These are phyloP conservation scores for Athalia rosae DNA, from an alignment of 2,888 invertebrate species.

Conservation along the genomic window DNA sequence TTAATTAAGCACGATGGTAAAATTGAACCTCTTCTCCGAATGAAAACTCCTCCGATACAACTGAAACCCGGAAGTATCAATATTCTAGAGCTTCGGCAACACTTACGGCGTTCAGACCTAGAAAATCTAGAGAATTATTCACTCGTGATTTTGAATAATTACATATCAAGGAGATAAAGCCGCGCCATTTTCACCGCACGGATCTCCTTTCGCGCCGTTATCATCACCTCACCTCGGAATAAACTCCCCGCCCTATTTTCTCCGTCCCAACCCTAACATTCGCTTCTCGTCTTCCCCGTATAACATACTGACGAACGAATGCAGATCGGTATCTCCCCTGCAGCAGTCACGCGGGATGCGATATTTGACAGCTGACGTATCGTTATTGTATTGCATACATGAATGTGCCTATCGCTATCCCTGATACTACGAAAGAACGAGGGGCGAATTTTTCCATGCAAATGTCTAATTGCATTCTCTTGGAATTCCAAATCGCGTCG, in stretches of 20 bases:
- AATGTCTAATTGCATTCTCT: no score
- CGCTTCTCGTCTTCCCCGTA: neutral
- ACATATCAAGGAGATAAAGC: no score
- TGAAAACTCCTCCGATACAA: neutral
- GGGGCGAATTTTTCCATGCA: no score
- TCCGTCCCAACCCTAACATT: neutral
- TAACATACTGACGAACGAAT: slow-evolving; percentile 22
- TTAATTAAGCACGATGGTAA: slow-evolving; percentile 16
- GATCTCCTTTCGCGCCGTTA: no score
- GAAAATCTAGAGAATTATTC: no score
- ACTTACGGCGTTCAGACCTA: neutral
- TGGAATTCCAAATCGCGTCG: no score
- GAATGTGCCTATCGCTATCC: no score
- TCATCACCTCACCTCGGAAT: slow-evolving; percentile 7
- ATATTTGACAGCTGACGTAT: slow-evolving; percentile 36
- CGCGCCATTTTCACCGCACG: no score
- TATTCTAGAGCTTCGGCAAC: neutral
- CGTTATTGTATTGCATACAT: slow-evolving; percentile 1
- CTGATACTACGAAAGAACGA: no score
- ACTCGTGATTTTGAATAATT: no score
- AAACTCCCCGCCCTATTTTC: neutral
- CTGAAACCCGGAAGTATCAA: slow-evolving; percentile 1
- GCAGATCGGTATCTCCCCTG: slow-evolving; percentile 23
- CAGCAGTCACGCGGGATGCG: neutral
- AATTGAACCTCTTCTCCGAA: neutral